Evolutionary conservation across 2,797 vertebrate genomes (phyloP), one percentile per base, ranked within the genome.

Genomic region (Sebastes kiyomatsui): DNA sequence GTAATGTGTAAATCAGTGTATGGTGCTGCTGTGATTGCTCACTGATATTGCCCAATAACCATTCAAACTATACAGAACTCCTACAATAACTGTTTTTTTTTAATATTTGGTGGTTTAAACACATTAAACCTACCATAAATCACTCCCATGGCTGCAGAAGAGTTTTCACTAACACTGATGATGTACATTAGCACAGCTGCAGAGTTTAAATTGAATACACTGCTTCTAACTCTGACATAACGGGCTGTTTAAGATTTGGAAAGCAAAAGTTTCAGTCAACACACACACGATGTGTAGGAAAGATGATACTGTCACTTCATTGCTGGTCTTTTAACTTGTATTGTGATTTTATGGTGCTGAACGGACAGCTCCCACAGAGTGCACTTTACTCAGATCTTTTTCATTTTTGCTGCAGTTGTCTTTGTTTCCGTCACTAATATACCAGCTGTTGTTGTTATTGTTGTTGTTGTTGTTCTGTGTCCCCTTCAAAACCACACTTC

Each of bases 261-360:
- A 62, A 67, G 27, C 6, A 28, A 52, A 59, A 59, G n/a, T 46
- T 59, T 58, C 61, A 12, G 11, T 25, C 16, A 27, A 62, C 18
- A 52, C 18, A 10, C 49, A 12, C 52, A 12, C 4, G 9, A 38
- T 8, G n/a, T 16, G n/a, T 38, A 5, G 2, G 7, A 49, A 3
- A 33, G 28, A 67, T 38, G 18, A 65, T 18, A 3, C 6, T 25
- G 55, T 59, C 23, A 4, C 10, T 42, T 33, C 23, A 12, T 58
- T 66, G 33, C 14, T 18, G 5, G 3, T 49, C 6, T 59, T 20
- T 67, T 54, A 20, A 42, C 62, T 54, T 12, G 18, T 65, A 35
- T 49, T 35, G 33, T 69, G 56, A 54, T 23, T 49, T 61, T 6
- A n/a, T 56, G 69, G 54, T 75, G 70, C 83, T 87, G 78, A 85